phyloP scores from a whole-genome alignment of 2,113 vertebrate species.

The Monopterus albus region DNA sequence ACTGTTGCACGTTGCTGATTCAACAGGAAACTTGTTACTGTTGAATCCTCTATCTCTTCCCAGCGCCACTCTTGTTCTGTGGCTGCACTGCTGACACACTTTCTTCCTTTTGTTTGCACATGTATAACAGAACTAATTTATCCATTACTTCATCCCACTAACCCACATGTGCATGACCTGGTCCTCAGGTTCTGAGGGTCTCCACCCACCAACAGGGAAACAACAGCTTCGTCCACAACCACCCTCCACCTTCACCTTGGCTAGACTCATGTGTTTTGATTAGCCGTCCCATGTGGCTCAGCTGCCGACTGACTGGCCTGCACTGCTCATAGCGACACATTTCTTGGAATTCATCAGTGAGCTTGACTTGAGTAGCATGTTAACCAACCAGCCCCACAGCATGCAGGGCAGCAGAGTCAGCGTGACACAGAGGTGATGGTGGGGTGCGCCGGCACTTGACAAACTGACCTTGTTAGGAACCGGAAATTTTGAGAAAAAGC shows the following conservation, averaged over 20 bases:
- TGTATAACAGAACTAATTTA: background rate
- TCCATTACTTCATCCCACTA: background rate
- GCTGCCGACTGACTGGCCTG: constrained; percentile 46
- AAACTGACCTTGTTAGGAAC: background rate
- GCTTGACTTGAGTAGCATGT: constrained; percentile 75
- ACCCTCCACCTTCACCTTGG: constrained; percentile 7
- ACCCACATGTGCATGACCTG: constrained; percentile 12
- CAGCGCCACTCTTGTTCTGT: background rate
- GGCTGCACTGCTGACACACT: background rate
- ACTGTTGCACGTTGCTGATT: too few species aligned
- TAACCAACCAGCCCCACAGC: constrained; percentile 16
- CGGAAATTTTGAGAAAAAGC: too few species aligned
- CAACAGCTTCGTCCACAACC: background rate
- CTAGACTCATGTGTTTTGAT: constrained; percentile 16
- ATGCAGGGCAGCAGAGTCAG: constrained; percentile 29
- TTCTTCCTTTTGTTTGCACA: background rate
- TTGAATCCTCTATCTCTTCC: background rate
- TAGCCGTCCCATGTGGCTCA: constrained; percentile 6
- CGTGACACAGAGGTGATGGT: constrained; percentile 37
- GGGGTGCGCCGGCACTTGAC: background rate
- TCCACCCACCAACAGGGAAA: constrained; percentile 1
- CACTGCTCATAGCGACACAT: constrained; percentile 62
- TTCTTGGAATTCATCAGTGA: constrained; percentile 57
- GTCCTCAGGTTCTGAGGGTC: background rate
- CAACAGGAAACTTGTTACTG: constrained; percentile 14